Evolutionary conservation across 2,797 vertebrate genomes (phyloP), one percentile per base, ranked within the genome.

Genomic region (Pseudomugil gertrudae): DNA sequence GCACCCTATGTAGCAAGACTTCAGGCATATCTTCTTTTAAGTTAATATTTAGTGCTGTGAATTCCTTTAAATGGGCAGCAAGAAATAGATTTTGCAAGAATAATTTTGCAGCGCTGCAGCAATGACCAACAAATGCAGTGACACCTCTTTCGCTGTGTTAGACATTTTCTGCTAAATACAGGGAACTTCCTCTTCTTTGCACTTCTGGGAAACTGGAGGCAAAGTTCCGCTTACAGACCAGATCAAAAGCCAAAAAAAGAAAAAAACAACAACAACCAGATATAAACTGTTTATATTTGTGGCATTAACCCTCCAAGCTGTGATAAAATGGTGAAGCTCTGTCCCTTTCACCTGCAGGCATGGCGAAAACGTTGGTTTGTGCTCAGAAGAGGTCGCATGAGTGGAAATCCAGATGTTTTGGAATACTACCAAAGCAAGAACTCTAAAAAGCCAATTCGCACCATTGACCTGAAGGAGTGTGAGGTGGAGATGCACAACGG

Each of bases 331-430:
- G 24, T 33, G 23, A 60, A 15, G 63, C 17, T 24, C 1, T 69
- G 15, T 35, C n/a, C 21, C 29, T 84, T 35, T 76, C 27, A 58
- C 65, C 62, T 21, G 6, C 89, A 99, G 98, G 96, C 96, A 6
- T 99, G 98, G 98, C 90, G 97, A 77, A 98, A 96, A 84, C 96
- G 98, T 54, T 99, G 98, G 98, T 99, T 99, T 3, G 96, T 99
- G 65, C 93, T 99, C 26, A 95, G 98, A 40, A 89, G 95, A 59
- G 98, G 98, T 27, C 95, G 97, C 57, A 96, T 99, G 97, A 96
- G 96, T 0, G 98, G 98, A 0, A 95, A 98, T 74, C 97, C 96
- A 0, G 97, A 99, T 0, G 97, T 99, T 52, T 87, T 99, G 86
- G 98, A 99, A 69, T 99, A 99, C 87, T 99, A 98, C 83, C 93